Base-by-base conservation (phyloP, 2,888 invertebrate genomes). In the Hartigia nigra region DNA sequence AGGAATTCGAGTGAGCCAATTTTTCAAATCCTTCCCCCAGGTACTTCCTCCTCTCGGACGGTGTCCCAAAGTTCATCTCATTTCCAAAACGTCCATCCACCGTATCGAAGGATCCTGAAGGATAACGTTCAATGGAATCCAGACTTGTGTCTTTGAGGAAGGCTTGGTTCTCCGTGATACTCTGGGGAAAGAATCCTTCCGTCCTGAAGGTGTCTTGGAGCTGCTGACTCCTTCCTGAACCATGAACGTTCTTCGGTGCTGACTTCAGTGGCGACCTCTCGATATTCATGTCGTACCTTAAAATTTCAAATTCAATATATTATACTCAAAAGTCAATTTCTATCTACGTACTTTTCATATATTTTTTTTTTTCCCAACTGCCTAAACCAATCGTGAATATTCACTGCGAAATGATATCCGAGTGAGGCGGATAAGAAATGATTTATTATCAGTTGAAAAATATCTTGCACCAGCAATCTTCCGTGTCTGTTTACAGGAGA, bases 171-270 rank as follows among this genome's bases (percentile, higher is more conserved):
- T 90, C 88, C 70, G 86, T 88, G 35, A 89, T 86, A 80, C 90
- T 90, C 77, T 89, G 90, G 0, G 90, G 89, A 74, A 89, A 90
- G 81, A 91, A 91, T n/a, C 87, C 86, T 36, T 89, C 90, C 69
- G 87, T 86, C 74, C 86, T 82, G 79, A 89, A 87, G 70, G 85
- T 82, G 77, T 89, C 89, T 69, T 87, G 88, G 34, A 85, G 80
- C 78, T 84, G 78, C 76, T 81, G 81, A 82, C 2, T 76, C 78
- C 4, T 55, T 39, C 2, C 76, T 76, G 69, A 80, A 80, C 72
- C 12, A 31, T 82, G 78, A 69, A 85, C 83, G 75, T 75, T 84
- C 82, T 83, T 83, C 76, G 87, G 85, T 11, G 31, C 31, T 12
- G 72, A 32, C 70, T 79, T 34, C 81, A 82, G 86, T 70, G 87